Evolutionary conservation across 2,797 vertebrate species (phyloP), one percentile per base, ranked within the genome.

Genomic region (Coreius guichenoti): DNA sequence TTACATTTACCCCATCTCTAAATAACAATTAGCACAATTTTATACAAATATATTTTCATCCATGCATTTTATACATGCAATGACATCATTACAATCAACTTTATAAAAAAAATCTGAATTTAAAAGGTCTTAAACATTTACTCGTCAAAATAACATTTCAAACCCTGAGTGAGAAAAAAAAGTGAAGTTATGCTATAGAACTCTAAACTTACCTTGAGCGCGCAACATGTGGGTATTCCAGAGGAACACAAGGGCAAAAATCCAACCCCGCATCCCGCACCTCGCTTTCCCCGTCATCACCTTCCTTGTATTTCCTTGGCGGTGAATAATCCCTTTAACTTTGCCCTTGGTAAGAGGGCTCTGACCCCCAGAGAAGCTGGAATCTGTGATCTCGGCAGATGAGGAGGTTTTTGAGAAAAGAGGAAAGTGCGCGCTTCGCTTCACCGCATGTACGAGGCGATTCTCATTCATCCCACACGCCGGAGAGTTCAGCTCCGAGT

Each of bases 211-310:
- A 85, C 83, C 87, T 75, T 88, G 83, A 26, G 86, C 86, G 47
- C 67, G 78, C 86, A 87, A 87, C 86, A 87, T 76, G 86, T 87
- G 86, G 82, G 61, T 76, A 69, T 87, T 87, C 86, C 86, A 87
- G 23, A 87, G 29, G 54, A 87, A 69, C 63, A 85, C 72, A 69
- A 87, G 68, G 72, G 86, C 78, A 80, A 68, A 87, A 69, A 84
- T 84, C 82, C 86, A 87, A 31, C 26, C 72, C 61, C 79, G 54
- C 73, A 87, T 51, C 61, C 78, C 61, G 63, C 69, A 31, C 73
- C 43, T 33, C 72, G 74, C 29, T 69, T 43, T 80, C 54, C 77
- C 54, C 23, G 43, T 21, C 77, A 65, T 67, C 51, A 3, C 51
- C 67, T 79, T 47, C 14, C 43, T 21, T 43, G 45, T 54, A 80